Percentiles rank a stretch among this genome's conserved stretches.
Evolutionary conservation across 2,888 invertebrate genomes (phyloP).

Genomic region (Scaptomyza polygonia): DNA sequence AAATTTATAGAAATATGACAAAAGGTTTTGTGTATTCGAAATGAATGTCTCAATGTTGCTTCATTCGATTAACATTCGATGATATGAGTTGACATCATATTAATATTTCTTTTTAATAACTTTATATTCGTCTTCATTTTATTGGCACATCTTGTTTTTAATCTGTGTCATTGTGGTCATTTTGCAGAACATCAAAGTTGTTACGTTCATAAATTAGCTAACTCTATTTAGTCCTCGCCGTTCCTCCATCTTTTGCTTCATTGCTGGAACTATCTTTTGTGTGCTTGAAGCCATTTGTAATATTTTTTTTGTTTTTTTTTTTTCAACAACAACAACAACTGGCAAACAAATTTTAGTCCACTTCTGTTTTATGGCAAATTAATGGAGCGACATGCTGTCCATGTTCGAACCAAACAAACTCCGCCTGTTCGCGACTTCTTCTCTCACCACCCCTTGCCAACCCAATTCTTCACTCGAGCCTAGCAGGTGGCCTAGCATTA

Average conservation of each 20-base stretch:
- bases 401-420: constrained; percentile 48
- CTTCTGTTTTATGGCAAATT: constrained; percentile 82
- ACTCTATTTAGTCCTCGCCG: constrained; percentile 16
- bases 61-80: not conserved
- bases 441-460: not conserved
- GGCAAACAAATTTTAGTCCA: constrained; percentile 81
- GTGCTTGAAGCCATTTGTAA: constrained; percentile 63
- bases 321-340: constrained; percentile 44
- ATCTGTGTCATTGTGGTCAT: constrained; percentile 72
- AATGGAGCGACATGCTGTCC: constrained; percentile 79
- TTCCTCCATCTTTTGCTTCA: constrained; percentile 6
- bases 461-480: constrained; percentile 49
- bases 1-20: no score
- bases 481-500: constrained; percentile 70
- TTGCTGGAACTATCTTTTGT: constrained; percentile 31
- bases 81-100: not conserved
- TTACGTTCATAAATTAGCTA: constrained; percentile 66
- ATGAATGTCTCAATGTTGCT: no score
- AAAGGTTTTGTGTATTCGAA: no score
- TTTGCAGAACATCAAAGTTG: constrained; percentile 72
- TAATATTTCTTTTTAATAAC: constrained; percentile 6
- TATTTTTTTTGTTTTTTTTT: constrained; percentile 69
- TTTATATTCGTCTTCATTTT: not conserved
- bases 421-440: constrained; percentile 11
- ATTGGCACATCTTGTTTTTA: constrained; percentile 18